phyloP scores from a whole-genome alignment of 1,140 invertebrate species.

The Helicoverpa armigera region DNA sequence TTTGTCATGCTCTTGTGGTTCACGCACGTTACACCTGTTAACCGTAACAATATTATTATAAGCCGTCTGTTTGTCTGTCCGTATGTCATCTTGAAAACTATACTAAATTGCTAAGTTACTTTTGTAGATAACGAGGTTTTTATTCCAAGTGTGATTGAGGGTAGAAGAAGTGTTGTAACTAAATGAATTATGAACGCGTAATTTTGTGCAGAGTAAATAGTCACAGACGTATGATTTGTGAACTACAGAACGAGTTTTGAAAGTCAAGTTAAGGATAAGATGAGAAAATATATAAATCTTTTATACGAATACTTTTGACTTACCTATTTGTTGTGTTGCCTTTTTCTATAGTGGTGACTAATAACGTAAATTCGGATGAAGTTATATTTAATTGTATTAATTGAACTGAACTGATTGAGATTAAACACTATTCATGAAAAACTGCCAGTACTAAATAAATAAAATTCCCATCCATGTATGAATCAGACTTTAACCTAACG shows the following conservation, averaged over 20 bases:
- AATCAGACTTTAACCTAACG: background rate
- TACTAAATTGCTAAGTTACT: slow-evolving; percentile 35
- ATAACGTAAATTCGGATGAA: too few relatives aligned
- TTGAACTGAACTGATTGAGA: too few relatives aligned
- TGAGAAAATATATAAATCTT: background rate
- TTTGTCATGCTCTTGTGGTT: slow-evolving; percentile 65
- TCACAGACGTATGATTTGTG: background rate
- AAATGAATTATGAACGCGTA: slow-evolving; percentile 16
- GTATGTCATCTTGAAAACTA: slow-evolving; percentile 25
- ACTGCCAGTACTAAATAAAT: background rate
- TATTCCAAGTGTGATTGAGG: slow-evolving; percentile 13
- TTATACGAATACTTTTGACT: too few relatives aligned
- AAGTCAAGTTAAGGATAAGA: background rate
- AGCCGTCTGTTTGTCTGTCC: slow-evolving; percentile 41
- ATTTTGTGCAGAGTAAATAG: slow-evolving; percentile 5
- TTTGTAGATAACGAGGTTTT: slow-evolving; percentile 42
- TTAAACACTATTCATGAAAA: background rate
- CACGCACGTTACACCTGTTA: slow-evolving; percentile 51
- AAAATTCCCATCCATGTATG: background rate
- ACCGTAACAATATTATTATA: slow-evolving; percentile 48
- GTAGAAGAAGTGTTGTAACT: slow-evolving; percentile 9
- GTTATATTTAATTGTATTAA: too few relatives aligned
- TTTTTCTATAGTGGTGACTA: too few relatives aligned
- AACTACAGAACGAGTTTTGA: background rate
- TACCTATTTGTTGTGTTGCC: too few relatives aligned